Evolutionary conservation across 2,113 vertebrate genomes (phyloP), one percentile per base, ranked within the genome.

Genomic region (Nanorana parkeri): DNA sequence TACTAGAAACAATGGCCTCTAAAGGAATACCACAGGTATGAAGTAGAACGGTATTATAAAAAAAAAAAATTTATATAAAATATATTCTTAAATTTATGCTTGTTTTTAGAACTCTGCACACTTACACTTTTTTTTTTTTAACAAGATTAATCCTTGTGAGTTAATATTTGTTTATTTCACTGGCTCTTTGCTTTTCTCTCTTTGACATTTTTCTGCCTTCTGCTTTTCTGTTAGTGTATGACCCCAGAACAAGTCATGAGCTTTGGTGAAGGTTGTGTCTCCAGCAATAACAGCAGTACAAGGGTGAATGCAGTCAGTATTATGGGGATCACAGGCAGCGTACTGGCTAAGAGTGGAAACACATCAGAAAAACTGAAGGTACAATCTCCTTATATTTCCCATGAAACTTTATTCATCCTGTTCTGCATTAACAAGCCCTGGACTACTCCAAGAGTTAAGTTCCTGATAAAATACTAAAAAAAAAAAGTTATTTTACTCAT

Each of bases 21-120:
- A 95, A 95, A 88, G 96, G 94, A 84, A 96, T 99, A 87, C 84
- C 96, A 29, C 96, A 98, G 95, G 98, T 99, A 90, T 91, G n/a
- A 79, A 10, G 10, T 11, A 11, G 10, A 6, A 47, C 13, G 13
- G 10, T 13, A 47, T 47, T 15, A 47, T 2, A 47, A 13, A 13
- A 36, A 36, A 36, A 3, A 36, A 3, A 36, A 3, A 36, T 36
- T 1, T 36, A 5, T 36, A 5, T 36, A 5, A 6, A 6, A 36
- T 36, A 36, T 36, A 36, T 32, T 3, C 5, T 6, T 36, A 36
- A 6, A 36, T 6, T 36, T 36, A 6, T 5, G 5, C 8, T 36
- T 36, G 1, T 36, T 36, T 3, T n/a, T n/a, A n/a, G n/a, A n/a
- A n/a, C n/a, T n/a, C n/a, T n/a, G n/a, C n/a, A n/a, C n/a, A n/a